Evolutionary conservation across 2,113 vertebrate species (phyloP).

Genomic region (Probosciger aterrimus): DNA sequence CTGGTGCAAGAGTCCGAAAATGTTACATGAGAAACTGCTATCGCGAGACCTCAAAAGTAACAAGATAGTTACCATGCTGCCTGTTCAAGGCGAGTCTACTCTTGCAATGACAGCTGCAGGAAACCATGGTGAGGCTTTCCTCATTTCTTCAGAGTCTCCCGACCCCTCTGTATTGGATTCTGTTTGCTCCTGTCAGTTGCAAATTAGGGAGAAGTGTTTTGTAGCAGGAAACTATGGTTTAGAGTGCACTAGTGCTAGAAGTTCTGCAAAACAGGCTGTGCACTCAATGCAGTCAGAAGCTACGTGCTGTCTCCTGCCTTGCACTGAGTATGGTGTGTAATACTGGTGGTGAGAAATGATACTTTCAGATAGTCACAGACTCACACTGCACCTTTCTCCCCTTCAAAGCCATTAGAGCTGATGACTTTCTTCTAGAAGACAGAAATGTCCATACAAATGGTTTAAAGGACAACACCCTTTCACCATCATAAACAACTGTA

Average conservation of each 20-base stretch:
- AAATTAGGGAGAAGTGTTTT: background rate
- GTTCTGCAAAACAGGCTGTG: background rate
- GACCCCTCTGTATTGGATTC: background rate
- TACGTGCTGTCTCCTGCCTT: background rate
- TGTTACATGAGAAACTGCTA: constrained; percentile 1
- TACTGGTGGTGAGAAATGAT: background rate
- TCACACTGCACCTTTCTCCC: background rate
- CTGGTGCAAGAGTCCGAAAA: background rate
- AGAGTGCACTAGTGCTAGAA: background rate
- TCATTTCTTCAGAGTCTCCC: background rate
- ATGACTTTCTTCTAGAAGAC: background rate
- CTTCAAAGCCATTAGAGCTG: background rate
- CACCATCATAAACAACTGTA: background rate
- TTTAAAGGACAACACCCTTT: background rate
- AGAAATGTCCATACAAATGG: background rate
- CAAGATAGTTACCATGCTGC: constrained; percentile 12
- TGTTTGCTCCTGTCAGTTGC: background rate
- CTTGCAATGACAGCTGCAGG: constrained; percentile 38
- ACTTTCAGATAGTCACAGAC: background rate
- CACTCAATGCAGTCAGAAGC: background rate
- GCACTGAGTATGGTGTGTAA: background rate
- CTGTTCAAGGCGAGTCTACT: background rate
- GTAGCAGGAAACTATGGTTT: background rate
- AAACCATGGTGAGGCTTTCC: background rate
- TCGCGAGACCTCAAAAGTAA: constrained; percentile 25